Evolutionary conservation across 2,888 invertebrate genomes (phyloP).

Genomic region (Pheosia gnoma): DNA sequence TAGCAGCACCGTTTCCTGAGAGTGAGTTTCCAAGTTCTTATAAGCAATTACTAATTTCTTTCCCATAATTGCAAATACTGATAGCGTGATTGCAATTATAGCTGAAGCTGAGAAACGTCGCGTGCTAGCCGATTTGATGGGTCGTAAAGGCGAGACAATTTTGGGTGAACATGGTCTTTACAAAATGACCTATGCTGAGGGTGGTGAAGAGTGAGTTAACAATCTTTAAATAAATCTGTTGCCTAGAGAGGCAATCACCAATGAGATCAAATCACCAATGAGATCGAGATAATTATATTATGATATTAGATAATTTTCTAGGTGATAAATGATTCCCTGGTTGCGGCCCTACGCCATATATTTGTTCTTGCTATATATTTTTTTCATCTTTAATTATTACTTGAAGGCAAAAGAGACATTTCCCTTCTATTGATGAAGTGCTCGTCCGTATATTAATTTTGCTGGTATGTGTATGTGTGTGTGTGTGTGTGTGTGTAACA

Average conservation of each 20-base stretch:
- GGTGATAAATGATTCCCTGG: not conserved
- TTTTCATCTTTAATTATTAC: no score
- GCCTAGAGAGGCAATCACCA: no score
- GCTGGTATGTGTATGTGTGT: not conserved
- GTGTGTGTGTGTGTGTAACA: not conserved
- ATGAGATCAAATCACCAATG: no score
- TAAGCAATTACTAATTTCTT: not conserved
- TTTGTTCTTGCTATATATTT: not conserved
- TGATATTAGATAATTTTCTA: no score
- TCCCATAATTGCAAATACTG: not conserved
- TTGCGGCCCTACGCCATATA: no score
- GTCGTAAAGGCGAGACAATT: slow-evolving; percentile 48
- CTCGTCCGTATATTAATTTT: no score
- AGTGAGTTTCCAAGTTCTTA: slow-evolving; percentile 47
- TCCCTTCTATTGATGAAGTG: no score
- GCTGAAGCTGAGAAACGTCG: slow-evolving; percentile 55
- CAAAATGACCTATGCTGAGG: slow-evolving; percentile 59
- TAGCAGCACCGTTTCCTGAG: slow-evolving; percentile 58
- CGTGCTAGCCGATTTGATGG: slow-evolving; percentile 61
- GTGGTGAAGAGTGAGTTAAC: slow-evolving; percentile 58
- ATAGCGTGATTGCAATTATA: slow-evolving; percentile 21
- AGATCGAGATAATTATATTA: no score
- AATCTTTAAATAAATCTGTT: not conserved
- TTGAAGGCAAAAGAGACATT: no score
- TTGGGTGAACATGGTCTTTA: slow-evolving; percentile 53